A percentile compares a stretch with the other conserved stretches of the same genome.
Conservation (phyloP, 92 coral and sea anemone genomes). For the Nematostella vectensis region DNA sequence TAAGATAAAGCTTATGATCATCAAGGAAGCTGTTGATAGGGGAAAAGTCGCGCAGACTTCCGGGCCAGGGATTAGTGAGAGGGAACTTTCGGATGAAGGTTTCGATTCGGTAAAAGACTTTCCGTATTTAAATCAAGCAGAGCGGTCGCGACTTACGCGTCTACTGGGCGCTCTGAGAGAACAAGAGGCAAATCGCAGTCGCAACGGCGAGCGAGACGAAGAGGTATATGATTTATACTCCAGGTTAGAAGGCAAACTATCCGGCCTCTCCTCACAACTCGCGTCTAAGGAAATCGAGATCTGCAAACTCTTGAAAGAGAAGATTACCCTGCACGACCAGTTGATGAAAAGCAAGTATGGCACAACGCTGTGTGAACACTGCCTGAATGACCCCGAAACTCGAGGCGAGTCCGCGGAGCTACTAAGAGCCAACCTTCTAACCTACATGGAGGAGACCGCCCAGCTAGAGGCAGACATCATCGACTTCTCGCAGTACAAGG, state of each 20-base stretch:
- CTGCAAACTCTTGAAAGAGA: constrained; percentile 47
- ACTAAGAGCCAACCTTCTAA: constrained; percentile 56
- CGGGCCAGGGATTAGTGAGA: neutral
- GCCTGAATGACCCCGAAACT: constrained; percentile 46
- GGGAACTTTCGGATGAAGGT: constrained; percentile 10
- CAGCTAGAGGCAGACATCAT: constrained; percentile 69
- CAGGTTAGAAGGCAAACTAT: constrained; percentile 55
- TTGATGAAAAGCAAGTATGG: constrained; percentile 50
- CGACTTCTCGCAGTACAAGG: constrained; percentile 71
- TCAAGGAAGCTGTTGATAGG: constrained; percentile 53
- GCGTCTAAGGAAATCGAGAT: constrained; percentile 59
- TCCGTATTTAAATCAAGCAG: constrained; percentile 44
- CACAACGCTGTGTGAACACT: constrained; percentile 48
- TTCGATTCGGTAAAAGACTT: constrained; percentile 9
- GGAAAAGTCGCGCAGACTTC: constrained; percentile 8
- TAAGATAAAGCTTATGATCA: constrained; percentile 52
- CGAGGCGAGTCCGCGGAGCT: constrained; percentile 46
- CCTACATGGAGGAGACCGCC: constrained; percentile 78
- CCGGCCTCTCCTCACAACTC: constrained; percentile 62
- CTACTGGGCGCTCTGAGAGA: constrained; percentile 34
- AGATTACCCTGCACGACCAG: constrained; percentile 50
- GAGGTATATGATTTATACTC: constrained; percentile 44
- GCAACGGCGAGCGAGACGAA: constrained; percentile 22
- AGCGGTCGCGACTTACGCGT: constrained; percentile 44
- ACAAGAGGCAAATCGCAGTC: constrained; percentile 31